Evolutionary conservation across 2,113 vertebrate genomes (phyloP).

Genomic region (Felis chaus): DNA sequence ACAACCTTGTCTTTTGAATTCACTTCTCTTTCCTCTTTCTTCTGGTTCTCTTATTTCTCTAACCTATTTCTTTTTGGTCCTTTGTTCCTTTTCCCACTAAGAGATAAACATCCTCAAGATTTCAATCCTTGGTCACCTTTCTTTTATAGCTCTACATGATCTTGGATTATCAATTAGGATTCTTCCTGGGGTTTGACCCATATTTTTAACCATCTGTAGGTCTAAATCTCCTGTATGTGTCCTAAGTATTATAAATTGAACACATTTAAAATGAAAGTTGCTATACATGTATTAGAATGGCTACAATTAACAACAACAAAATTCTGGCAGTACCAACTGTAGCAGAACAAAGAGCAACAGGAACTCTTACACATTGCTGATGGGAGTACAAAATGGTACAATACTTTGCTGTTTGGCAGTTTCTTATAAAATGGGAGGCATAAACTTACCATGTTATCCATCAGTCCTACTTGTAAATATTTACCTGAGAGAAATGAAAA

Average conservation of each 20-base stretch:
- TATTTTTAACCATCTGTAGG: background rate
- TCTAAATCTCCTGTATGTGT: background rate
- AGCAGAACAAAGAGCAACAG: background rate
- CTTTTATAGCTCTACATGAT: background rate
- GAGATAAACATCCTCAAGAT: background rate
- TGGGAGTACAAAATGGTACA: background rate
- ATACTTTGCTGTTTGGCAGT: background rate
- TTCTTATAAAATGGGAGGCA: background rate
- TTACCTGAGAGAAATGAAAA: background rate
- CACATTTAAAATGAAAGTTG: background rate
- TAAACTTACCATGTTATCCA: background rate
- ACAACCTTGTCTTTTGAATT: background rate
- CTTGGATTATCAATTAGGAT: background rate
- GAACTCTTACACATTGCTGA: background rate
- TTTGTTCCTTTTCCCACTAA: background rate
- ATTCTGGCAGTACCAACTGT: background rate
- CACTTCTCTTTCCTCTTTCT: background rate
- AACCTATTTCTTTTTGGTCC: background rate
- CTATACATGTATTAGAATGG: background rate
- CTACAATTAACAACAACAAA: background rate
- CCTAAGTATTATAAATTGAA: background rate
- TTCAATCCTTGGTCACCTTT: background rate
- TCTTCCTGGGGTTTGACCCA: background rate
- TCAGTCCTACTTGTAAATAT: background rate
- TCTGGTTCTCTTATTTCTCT: background rate